Evolutionary conservation across 30 jellyfish, hydroid and myxozoan species (phyloP), one percentile per base, ranked within the genome.

Genomic region (Hydractinia symbiolongicarpus): DNA sequence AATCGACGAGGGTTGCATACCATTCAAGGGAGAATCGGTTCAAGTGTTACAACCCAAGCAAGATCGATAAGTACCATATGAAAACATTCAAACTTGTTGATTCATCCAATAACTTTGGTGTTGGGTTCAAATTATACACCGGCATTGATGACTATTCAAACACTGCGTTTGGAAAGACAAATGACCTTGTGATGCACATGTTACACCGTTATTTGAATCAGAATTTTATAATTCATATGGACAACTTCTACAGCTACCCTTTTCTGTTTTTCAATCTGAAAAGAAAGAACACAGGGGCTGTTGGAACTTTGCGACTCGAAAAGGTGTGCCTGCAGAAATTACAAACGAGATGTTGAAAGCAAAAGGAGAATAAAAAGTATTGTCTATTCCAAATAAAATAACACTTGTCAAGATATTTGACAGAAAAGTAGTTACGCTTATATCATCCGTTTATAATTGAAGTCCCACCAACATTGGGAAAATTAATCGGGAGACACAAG

Each of bases 131-230:
- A 11, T 58, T 58, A 16, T 58, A 58, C 69, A 58, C 69, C 19
- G 69, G 69, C 19, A 16, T 58, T 11, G 17, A 58, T 16, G 19
- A 58, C 69, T 58, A 11, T 58, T 16, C 69, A 16, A 13, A 11
- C 19, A 58, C 69, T 58, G 69, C 15, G 15, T 58, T 11, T 58
- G 69, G 69, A 11, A 58, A 11, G 19, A 58, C 69, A 11, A 1
- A 58, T 58, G 69, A 58, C 19, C 69, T 58, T 11, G 69, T 58
- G 19, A 58, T 58, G 69, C 69, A 58, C 69, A 58, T 58, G 69
- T 58, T 16, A 13, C 17, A 58, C 15, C 15, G 19, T 13, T 58
- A 58, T 58, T 16, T 58, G 69, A 58, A 58, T 58, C 1, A 58
- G 69, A 16, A 16, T 13, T 3, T 11, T 58, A 58, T 58, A 13